phyloP scores from a whole-genome alignment of 2,113 vertebrate species.

The Halcyon malimbica region DNA sequence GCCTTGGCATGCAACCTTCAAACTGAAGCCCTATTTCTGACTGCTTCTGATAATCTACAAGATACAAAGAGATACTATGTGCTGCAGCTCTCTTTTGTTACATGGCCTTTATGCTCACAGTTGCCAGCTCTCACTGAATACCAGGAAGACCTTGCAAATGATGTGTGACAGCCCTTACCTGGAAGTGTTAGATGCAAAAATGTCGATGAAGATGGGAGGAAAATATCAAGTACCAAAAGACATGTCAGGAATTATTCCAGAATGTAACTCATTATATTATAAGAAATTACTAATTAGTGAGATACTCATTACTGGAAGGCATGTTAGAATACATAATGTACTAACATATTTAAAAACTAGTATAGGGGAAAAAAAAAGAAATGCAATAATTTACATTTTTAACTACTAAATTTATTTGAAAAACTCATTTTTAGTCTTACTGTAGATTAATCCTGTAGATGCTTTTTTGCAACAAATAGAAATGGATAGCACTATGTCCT shows the following conservation, averaged over 20 bases:
- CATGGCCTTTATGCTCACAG: fast-evolving
- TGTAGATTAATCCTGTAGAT: not conserved
- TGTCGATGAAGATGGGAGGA: not conserved
- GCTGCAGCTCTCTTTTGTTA: not conserved
- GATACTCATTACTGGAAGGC: not conserved
- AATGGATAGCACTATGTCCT: not conserved
- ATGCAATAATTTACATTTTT: not conserved
- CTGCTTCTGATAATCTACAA: not conserved
- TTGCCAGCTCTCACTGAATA: not conserved
- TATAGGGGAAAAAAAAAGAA: fast-evolving
- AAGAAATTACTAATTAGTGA: not conserved
- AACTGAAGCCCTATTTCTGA: not conserved
- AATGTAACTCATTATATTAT: not conserved
- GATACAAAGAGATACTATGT: not conserved
- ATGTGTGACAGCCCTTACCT: fast-evolving
- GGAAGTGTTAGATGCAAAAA: not conserved
- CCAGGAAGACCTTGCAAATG: not conserved
- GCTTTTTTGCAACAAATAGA: not conserved
- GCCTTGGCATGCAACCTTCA: not conserved
- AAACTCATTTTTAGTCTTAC: constrained; percentile 21
- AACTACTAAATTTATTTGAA: not conserved
- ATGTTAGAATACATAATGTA: not conserved
- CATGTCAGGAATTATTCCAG: not conserved
- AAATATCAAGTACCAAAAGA: not conserved
- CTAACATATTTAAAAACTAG: not conserved